Evolutionary conservation across 2,888 invertebrate species (phyloP).

Genomic region (Nymphalis c-album): DNA sequence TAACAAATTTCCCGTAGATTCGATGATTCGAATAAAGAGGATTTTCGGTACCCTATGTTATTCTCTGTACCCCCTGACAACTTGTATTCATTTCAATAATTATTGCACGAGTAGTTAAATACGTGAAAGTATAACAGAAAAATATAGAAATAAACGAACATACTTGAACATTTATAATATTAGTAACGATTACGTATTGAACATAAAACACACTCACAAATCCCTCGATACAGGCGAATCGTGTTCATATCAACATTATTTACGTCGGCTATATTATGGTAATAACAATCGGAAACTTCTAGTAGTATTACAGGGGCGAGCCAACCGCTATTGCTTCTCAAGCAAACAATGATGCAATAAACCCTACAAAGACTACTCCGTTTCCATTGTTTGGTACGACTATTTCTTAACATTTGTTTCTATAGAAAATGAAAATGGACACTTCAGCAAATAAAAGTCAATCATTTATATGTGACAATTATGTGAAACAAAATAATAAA

Average conservation of each 20-base stretch:
- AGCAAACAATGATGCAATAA: slow-evolving; percentile 77
- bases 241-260: slow-evolving; percentile 28
- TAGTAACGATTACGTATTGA: not conserved
- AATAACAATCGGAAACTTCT: slow-evolving; percentile 72
- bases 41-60: too few species aligned
- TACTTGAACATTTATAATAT: too few species aligned
- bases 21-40: too few species aligned
- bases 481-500: too few species aligned
- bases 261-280: slow-evolving; percentile 49
- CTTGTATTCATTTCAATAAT: too few species aligned
- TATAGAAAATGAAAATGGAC: not conserved
- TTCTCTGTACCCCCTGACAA: too few species aligned
- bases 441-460: too few species aligned
- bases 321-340: slow-evolving; percentile 63
- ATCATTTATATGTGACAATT: too few species aligned
- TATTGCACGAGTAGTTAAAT: too few species aligned
- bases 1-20: too few species aligned
- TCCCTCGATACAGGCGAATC: slow-evolving; percentile 13
- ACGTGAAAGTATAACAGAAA: too few species aligned
- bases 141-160: too few species aligned
- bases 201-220: not conserved
- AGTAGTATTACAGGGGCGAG: slow-evolving; percentile 59
- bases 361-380: slow-evolving; percentile 59
- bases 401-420: not conserved
- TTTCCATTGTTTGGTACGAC: slow-evolving; percentile 14